Percentiles rank a stretch among this genome's conserved stretches.
phyloP scores from a whole-genome alignment of 1,140 invertebrate genomes.

The Diuraphis noxia region DNA sequence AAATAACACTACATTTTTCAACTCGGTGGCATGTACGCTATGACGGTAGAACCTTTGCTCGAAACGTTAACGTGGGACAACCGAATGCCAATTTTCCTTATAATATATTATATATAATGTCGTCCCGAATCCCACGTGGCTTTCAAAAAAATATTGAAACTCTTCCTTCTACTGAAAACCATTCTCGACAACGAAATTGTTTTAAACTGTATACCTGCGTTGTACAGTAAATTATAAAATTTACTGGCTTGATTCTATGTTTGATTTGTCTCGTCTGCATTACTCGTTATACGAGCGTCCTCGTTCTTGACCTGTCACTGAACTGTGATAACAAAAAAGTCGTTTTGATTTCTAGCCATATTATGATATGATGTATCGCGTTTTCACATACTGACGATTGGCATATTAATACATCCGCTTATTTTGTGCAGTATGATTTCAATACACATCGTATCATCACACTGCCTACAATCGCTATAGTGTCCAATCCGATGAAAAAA shows the following conservation, averaged over 20 bases:
- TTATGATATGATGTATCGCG: not conserved
- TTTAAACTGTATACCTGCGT: not conserved
- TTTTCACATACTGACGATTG: not conserved
- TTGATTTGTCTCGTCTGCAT: not conserved
- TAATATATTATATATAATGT: slow-evolving; percentile 6
- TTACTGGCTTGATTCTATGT: not conserved
- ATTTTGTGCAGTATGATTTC: not conserved
- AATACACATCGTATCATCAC: not conserved
- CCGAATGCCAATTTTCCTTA: not conserved
- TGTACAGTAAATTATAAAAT: not conserved
- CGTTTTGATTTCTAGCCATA: not conserved
- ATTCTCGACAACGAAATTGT: not conserved
- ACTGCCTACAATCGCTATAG: not conserved
- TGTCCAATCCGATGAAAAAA: not conserved
- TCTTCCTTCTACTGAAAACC: not conserved
- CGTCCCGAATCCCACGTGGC: not conserved
- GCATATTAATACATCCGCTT: not conserved
- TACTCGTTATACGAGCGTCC: not conserved
- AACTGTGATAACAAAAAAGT: not conserved
- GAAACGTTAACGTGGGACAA: not conserved
- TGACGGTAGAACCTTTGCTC: not conserved
- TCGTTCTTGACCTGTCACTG: not conserved
- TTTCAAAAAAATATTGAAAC: not conserved
- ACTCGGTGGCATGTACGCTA: not conserved
- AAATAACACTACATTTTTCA: slow-evolving; percentile 13